phyloP scores from a whole-genome alignment of 2,888 invertebrate species.

The Barypeithes pellucidus region DNA sequence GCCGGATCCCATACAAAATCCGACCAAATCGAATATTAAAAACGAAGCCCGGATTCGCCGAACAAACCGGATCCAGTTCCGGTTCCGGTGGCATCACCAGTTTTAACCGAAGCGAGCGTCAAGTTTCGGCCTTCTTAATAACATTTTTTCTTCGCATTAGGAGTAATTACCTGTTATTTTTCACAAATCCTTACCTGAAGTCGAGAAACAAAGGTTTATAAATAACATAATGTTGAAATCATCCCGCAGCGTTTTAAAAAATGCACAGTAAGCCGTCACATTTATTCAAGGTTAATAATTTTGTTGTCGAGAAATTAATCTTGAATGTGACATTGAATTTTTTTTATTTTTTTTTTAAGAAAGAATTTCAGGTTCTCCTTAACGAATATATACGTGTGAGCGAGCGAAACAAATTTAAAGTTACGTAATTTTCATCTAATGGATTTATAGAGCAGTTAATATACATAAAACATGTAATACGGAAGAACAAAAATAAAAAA shows the following conservation, averaged over 20 bases:
- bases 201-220: constrained; percentile 30
- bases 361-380: constrained; percentile 43
- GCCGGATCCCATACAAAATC: no score
- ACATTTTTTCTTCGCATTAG: background rate
- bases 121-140: no score
- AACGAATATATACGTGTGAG: constrained; percentile 19
- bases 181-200: constrained; percentile 21
- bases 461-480: constrained; percentile 9
- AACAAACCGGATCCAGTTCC: no score
- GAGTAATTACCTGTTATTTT: constrained; percentile 14
- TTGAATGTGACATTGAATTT: constrained; percentile 64
- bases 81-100: no score
- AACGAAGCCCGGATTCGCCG: no score
- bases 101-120: no score
- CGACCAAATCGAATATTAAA: no score
- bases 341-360: constrained; percentile 48
- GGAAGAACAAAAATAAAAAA: constrained; percentile 15
- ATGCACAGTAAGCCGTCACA: constrained; percentile 45
- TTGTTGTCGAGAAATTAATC: constrained; percentile 62
- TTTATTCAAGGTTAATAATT: constrained; percentile 52
- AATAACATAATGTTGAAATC: constrained; percentile 42
- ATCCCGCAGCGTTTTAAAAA: constrained; percentile 37
- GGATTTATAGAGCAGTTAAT: constrained; percentile 21
- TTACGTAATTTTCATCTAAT: constrained; percentile 33
- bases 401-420: background rate